These are phyloP conservation scores for Cynocephalus volans DNA, from an alignment of 2,113 vertebrate species.

Conservation along the genomic window DNA sequence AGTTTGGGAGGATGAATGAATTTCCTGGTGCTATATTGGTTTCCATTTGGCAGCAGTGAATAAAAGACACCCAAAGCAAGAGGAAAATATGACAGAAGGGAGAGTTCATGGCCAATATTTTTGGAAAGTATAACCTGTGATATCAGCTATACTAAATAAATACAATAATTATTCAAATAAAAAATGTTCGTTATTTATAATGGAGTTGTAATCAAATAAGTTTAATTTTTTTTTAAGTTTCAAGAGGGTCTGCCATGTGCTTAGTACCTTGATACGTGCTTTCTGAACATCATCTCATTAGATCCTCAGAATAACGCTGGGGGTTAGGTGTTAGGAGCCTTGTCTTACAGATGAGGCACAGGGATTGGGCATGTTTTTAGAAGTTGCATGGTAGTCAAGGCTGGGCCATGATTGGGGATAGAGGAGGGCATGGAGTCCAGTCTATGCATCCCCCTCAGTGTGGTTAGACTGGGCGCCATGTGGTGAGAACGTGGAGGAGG, in stretches of 20 bases:
- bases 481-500: not conserved
- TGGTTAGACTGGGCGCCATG: not conserved
- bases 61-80: no score
- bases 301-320: not conserved
- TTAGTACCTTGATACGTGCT: not conserved
- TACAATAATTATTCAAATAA: not conserved
- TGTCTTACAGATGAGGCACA: not conserved
- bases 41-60: not conserved
- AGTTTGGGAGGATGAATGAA: no score
- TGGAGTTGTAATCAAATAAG: not conserved
- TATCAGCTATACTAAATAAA: not conserved
- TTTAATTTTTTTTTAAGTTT: not conserved
- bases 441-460: fast-evolving
- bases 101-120: not conserved
- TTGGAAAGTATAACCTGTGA: not conserved
- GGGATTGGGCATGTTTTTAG: fast-evolving
- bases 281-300: not conserved
- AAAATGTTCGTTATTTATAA: not conserved
- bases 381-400: not conserved
- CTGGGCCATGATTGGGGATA: not conserved
- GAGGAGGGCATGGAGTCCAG: fast-evolving
- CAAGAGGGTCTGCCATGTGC: not conserved
- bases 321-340: fast-evolving
- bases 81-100: not conserved
- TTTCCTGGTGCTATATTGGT: fast-evolving